Percentiles rank a stretch among this genome's conserved stretches.
phyloP scores from a whole-genome alignment of 2,113 vertebrate genomes.

The Entelurus aequoreus region DNA sequence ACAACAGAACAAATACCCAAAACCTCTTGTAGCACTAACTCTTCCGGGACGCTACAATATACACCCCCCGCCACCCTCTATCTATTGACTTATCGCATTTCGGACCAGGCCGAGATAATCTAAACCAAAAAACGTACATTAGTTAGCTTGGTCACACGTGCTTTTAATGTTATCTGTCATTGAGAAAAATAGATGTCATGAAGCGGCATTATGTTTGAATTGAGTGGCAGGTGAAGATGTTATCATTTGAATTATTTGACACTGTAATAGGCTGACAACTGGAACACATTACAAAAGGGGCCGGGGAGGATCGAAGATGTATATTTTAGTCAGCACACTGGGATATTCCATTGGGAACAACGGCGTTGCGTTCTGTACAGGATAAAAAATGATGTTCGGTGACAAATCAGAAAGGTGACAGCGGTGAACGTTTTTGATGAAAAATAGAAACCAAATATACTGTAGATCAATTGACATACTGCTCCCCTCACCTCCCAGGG shows the following conservation, averaged over 20 bases:
- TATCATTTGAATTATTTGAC: not conserved
- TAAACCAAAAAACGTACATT: not conserved
- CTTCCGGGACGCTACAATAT: no score
- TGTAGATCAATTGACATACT: not conserved
- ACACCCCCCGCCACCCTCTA: no score
- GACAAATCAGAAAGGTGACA: slow-evolving; percentile 16
- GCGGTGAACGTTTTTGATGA: slow-evolving; percentile 19
- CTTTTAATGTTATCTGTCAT: not conserved
- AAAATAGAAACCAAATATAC: slow-evolving; percentile 8
- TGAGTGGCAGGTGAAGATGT: no score
- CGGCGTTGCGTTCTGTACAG: slow-evolving; percentile 4
- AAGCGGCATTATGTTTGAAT: not conserved
- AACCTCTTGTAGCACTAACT: no score
- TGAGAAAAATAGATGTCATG: not conserved
- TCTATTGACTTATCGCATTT: no score
- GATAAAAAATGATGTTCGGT: slow-evolving; percentile 12
- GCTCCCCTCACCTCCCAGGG: no score
- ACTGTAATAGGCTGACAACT: not conserved
- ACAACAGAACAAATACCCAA: no score
- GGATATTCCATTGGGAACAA: not conserved
- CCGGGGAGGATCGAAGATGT: not conserved
- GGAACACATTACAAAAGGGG: not conserved
- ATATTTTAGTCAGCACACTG: no score
- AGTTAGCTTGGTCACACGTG: not conserved
- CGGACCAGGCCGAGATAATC: not conserved